Conservation (phyloP, 2,797 vertebrate genomes). For the Coccyzus lansbergi region DNA sequence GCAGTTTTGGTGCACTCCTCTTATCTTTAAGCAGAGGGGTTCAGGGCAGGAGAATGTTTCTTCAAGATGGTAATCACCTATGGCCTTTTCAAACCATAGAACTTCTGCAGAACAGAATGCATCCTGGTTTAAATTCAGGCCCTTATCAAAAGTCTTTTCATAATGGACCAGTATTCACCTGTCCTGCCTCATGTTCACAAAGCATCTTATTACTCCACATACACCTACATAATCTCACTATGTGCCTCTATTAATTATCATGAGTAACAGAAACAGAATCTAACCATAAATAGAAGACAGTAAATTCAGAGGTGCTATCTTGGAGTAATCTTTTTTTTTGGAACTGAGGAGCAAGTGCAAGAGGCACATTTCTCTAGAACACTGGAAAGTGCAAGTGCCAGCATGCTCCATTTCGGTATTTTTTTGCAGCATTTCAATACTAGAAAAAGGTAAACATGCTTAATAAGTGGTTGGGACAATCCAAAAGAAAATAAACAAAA, state of each 20-base stretch:
- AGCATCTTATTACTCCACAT: background rate
- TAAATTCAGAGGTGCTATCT: background rate
- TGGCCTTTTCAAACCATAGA: background rate
- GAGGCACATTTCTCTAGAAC: background rate
- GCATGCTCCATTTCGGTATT: background rate
- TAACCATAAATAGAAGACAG: background rate
- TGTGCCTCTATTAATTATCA: background rate
- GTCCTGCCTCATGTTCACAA: background rate
- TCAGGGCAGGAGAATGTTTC: background rate
- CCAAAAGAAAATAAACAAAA: background rate
- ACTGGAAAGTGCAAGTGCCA: background rate
- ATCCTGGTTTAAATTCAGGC: background rate
- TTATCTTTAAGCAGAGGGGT: background rate
- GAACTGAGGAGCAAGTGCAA: background rate
- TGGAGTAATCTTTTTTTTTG: too few relatives aligned
- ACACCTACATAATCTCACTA: background rate
- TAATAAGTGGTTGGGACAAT: background rate
- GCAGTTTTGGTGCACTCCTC: background rate
- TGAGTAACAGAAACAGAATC: background rate
- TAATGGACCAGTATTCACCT: background rate
- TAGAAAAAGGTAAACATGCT: background rate
- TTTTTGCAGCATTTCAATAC: background rate
- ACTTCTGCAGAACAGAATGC: background rate
- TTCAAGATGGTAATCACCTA: background rate
- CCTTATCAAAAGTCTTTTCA: background rate